These are phyloP conservation scores for Clivina fossor DNA, from an alignment of 2,888 invertebrate species.

Conservation along the genomic window DNA sequence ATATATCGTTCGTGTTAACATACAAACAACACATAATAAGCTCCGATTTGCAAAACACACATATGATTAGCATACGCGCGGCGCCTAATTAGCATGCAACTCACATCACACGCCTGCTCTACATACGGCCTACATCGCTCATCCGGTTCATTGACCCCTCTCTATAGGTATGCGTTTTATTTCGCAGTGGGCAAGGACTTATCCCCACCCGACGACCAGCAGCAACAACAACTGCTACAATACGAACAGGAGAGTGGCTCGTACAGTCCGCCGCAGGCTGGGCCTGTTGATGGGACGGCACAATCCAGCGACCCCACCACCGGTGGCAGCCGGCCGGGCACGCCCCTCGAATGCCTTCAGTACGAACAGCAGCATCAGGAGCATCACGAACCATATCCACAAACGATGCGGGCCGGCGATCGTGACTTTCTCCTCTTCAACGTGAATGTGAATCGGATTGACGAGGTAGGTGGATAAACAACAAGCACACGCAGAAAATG, in stretches of 20 bases:
- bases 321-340: conserved; percentile 16
- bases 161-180: no score
- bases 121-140: neutral
- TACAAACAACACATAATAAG: no score
- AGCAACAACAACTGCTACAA: conserved; percentile 5
- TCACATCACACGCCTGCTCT: neutral
- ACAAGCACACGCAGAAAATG: no score
- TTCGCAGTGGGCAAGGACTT: conserved; percentile 2
- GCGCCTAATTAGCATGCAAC: no score
- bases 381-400: conserved; percentile 25
- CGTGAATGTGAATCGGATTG: conserved; percentile 21
- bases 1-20: no score
- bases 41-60: no score
- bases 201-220: conserved; percentile 16
- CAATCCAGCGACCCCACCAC: neutral
- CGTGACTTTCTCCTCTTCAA: conserved; percentile 21
- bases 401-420: conserved; percentile 26
- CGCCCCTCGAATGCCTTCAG: conserved; percentile 25
- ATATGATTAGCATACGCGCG: no score
- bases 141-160: conserved; percentile 5
- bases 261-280: conserved; percentile 22
- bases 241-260: conserved; percentile 17
- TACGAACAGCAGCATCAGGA: conserved; percentile 15
- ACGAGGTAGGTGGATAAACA: conserved; percentile 24
- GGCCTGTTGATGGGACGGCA: neutral